phyloP scores from a whole-genome alignment of 2,888 invertebrate species.

The Limnephilus lunatus region DNA sequence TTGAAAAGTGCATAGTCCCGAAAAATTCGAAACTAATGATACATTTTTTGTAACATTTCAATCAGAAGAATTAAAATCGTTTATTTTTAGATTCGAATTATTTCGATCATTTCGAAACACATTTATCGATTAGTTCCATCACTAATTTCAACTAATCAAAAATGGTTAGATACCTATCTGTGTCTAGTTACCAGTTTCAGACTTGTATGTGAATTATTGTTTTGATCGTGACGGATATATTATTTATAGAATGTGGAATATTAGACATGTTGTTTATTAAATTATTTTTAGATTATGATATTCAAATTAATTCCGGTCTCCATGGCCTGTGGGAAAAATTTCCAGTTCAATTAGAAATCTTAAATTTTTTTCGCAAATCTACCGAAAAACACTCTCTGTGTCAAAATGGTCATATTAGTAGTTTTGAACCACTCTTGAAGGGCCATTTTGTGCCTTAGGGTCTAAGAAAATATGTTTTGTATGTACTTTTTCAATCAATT shows the following conservation, averaged over 20 bases:
- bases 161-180: not conserved
- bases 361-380: not conserved
- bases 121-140: not conserved
- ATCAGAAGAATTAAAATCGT: too few species aligned
- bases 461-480: too few species aligned
- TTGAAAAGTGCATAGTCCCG: too few species aligned
- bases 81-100: too few species aligned
- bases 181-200: not conserved
- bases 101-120: not conserved
- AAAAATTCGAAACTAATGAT: too few species aligned
- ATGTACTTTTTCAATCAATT: too few species aligned
- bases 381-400: too few species aligned
- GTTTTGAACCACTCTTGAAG: too few species aligned
- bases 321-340: not conserved
- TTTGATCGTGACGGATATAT: not conserved
- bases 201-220: not conserved
- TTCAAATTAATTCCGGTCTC: not conserved
- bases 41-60: too few species aligned
- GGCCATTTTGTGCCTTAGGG: too few species aligned
- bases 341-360: not conserved
- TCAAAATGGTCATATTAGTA: too few species aligned
- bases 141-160: not conserved
- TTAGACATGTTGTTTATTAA: not conserved
- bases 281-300: not conserved
- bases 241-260: slow-evolving; percentile 2